A percentile compares a stretch with the other conserved stretches of the same genome.
phyloP scores from a whole-genome alignment of 2,113 vertebrate genomes.

The Oreochromis tanganicae region DNA sequence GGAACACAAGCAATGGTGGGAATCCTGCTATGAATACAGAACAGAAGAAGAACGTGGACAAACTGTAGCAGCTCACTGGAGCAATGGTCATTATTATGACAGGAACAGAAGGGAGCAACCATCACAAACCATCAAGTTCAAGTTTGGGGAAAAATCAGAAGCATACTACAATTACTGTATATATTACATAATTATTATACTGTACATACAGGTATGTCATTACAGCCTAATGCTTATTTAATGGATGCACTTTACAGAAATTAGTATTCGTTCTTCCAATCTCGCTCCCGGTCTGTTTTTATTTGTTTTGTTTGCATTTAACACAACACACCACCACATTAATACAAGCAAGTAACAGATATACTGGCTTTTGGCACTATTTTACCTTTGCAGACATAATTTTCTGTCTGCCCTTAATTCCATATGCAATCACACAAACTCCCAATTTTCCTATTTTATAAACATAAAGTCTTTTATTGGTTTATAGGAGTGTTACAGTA shows the following conservation, averaged over 20 bases:
- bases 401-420: not conserved
- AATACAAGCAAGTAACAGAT: not conserved
- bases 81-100: not conserved
- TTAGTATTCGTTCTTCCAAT: not conserved
- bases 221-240: not conserved
- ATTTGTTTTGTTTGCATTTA: not conserved
- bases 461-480: not conserved
- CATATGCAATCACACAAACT: not conserved
- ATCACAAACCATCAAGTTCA: not conserved
- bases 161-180: accelerated
- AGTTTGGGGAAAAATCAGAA: accelerated
- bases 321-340: not conserved
- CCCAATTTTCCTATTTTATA: not conserved
- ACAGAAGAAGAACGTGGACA: not conserved
- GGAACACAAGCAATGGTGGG: not conserved
- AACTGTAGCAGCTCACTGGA: not conserved
- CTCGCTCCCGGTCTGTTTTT: not conserved
- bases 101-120: not conserved
- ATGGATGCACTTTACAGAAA: not conserved
- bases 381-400: not conserved
- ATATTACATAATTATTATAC: not conserved
- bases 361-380: not conserved
- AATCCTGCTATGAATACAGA: constrained; percentile 36
- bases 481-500: not conserved
- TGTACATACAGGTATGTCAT: not conserved